A percentile compares a stretch with the other conserved stretches of the same genome.
Conservation (phyloP, 2,797 vertebrate species). For the Gymnopithys bicolor region DNA sequence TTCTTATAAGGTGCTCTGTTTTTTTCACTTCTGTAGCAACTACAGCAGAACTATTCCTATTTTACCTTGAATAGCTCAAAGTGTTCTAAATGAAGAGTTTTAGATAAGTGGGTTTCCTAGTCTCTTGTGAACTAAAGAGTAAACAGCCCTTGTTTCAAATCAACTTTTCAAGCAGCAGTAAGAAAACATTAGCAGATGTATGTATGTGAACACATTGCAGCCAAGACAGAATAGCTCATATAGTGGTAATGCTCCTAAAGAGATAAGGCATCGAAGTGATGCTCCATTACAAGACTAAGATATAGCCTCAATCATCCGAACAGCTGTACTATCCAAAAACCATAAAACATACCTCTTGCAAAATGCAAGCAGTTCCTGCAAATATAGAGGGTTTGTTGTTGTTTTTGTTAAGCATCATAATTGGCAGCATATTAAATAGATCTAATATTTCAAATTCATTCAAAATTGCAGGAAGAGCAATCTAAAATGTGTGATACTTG, state of each 20-base stretch:
- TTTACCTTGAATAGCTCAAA: neutral
- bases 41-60: neutral
- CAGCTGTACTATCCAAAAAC: neutral
- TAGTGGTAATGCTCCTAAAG: neutral
- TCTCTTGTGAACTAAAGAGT: accelerated
- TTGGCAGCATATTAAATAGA: neutral
- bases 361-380: neutral
- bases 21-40: neutral
- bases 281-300: neutral
- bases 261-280: neutral
- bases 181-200: neutral
- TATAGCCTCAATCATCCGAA: neutral
- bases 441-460: neutral
- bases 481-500: neutral
- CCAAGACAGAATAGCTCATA: neutral
- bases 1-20: neutral
- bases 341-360: neutral
- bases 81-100: neutral
- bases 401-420: neutral
- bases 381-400: accelerated
- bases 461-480: neutral
- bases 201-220: neutral
- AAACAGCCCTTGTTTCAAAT: neutral
- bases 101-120: neutral
- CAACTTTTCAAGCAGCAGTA: neutral